phyloP scores from a whole-genome alignment of 2,797 vertebrate species.

The Cynodonichthys magdalenae region DNA sequence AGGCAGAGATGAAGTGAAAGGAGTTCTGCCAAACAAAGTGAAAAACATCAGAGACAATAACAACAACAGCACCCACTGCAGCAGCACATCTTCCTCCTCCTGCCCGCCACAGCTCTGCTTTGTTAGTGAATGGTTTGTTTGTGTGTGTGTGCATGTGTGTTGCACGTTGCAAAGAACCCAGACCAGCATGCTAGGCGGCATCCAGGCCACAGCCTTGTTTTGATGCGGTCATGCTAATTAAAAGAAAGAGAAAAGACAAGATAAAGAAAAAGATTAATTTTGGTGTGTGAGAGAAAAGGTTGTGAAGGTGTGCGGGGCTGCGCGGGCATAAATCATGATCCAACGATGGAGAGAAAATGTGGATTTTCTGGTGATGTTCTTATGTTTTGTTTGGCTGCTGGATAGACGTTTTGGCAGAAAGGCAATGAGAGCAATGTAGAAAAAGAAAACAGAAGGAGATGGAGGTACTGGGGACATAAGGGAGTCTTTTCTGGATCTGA shows the following conservation, averaged over 20 bases:
- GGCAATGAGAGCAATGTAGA: constrained; percentile 8
- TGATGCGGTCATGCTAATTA: constrained; percentile 78
- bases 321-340: constrained; percentile 13
- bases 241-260: constrained; percentile 47
- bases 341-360: constrained; percentile 6
- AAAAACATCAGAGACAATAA: constrained; percentile 73
- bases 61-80: constrained; percentile 62
- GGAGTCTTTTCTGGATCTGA: constrained; percentile 70
- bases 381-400: constrained; percentile 32
- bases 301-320: constrained; percentile 19
- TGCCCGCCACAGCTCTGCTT: constrained; percentile 64
- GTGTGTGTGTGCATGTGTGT: constrained; percentile 28
- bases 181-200: constrained; percentile 69
- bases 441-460: constrained; percentile 17
- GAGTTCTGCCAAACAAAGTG: constrained; percentile 72
- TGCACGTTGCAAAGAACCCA: constrained; percentile 60
- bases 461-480: constrained; percentile 47
- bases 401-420: constrained; percentile 45
- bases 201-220: constrained; percentile 77
- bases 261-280: constrained; percentile 51
- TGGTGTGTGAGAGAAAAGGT: constrained; percentile 42
- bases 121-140: constrained; percentile 65
- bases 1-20: constrained; percentile 52
- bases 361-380: constrained; percentile 45
- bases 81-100: constrained; percentile 52